Conservation (phyloP, 1,140 invertebrate species). For the Pseudomyrmex sp. region DNA sequence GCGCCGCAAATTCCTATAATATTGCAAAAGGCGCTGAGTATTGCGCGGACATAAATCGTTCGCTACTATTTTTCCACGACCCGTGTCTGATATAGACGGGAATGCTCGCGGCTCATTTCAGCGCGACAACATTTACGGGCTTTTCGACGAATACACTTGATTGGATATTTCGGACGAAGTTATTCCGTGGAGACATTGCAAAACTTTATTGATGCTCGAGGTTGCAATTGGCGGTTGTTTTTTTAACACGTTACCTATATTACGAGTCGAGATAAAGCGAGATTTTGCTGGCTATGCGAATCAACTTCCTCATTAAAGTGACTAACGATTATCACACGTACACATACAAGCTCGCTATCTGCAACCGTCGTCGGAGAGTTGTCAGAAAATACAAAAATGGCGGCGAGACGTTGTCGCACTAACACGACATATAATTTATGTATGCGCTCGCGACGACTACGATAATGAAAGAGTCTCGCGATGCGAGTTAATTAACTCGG, state of each 20-base stretch:
- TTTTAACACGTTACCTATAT: constrained; percentile 8
- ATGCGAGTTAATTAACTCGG: constrained; percentile 75
- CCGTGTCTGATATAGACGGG: constrained; percentile 15
- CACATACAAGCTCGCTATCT: neutral
- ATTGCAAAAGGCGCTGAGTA: constrained; percentile 41
- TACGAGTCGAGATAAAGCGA: constrained; percentile 2
- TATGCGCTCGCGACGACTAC: constrained; percentile 59
- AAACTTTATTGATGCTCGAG: constrained; percentile 27
- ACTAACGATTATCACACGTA: constrained; percentile 15
- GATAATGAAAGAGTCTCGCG: constrained; percentile 73
- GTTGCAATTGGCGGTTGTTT: constrained; percentile 9
- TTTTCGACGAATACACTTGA: constrained; percentile 16
- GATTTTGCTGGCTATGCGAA: constrained; percentile 2
- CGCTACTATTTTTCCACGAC: constrained; percentile 36
- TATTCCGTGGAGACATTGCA: constrained; percentile 12
- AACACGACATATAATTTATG: constrained; percentile 74
- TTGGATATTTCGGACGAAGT: constrained; percentile 31
- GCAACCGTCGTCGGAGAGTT: neutral
- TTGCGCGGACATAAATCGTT: constrained; percentile 41
- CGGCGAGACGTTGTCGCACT: constrained; percentile 55
- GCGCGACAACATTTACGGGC: constrained; percentile 13
- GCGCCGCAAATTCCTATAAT: constrained; percentile 44
- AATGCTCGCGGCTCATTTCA: constrained; percentile 16
- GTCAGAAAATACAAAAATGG: constrained; percentile 59
- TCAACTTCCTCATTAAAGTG: neutral